These are phyloP conservation scores for Lerista edwardsae DNA, from an alignment of 2,797 vertebrate genomes.

Conservation along the genomic window DNA sequence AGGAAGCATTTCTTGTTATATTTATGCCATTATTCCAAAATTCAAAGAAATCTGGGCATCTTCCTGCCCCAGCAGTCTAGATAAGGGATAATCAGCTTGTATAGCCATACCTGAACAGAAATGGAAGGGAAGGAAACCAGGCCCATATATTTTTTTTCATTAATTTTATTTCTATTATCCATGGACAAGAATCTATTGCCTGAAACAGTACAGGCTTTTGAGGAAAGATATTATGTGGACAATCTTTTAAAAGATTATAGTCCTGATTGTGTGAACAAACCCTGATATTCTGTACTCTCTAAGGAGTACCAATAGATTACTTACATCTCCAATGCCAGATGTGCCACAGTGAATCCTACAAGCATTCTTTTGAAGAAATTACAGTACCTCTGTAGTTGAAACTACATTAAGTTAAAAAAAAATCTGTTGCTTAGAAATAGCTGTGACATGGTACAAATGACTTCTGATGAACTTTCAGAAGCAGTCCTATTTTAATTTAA, in stretches of 20 bases:
- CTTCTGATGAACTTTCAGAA: conserved; percentile 30
- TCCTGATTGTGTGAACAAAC: neutral
- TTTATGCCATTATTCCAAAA: too few species aligned
- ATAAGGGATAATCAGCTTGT: too few species aligned
- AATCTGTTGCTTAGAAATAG: conserved; percentile 56
- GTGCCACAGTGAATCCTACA: neutral
- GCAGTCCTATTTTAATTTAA: conserved; percentile 44
- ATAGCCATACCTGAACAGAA: neutral
- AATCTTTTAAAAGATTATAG: neutral
- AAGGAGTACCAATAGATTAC: neutral
- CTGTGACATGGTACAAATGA: neutral
- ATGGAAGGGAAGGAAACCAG: too few species aligned
- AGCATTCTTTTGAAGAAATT: neutral
- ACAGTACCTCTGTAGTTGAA: conserved; percentile 15
- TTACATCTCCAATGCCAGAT: neutral
- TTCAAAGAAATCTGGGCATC: too few species aligned
- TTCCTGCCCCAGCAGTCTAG: too few species aligned
- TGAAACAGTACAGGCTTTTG: neutral
- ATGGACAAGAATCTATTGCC: neutral
- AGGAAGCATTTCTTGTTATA: too few species aligned
- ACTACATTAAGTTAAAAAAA: conserved; percentile 27
- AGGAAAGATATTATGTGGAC: neutral
- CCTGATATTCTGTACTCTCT: neutral
- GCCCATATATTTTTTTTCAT: neutral
- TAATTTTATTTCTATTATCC: neutral